These are phyloP conservation scores for Parapsyche elsis DNA, from an alignment of 1,140 invertebrate genomes.

Conservation along the genomic window DNA sequence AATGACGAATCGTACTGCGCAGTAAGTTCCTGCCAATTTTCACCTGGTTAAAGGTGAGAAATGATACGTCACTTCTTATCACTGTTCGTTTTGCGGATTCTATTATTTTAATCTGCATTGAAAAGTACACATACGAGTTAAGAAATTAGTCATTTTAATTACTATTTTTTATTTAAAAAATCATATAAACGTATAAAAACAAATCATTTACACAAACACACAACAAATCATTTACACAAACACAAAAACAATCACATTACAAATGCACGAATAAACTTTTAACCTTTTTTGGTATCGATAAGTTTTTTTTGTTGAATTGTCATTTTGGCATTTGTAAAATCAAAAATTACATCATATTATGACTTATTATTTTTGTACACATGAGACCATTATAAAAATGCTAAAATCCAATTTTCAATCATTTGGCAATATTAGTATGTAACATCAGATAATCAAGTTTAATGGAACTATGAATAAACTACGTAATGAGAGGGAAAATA, in stretches of 20 bases:
- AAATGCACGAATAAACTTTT: too few relatives aligned
- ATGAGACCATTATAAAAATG: background rate
- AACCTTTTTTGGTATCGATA: too few relatives aligned
- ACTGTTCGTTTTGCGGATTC: background rate
- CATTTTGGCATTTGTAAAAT: background rate
- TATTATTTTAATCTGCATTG: background rate
- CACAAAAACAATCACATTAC: background rate
- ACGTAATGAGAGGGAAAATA: background rate
- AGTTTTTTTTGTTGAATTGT: background rate
- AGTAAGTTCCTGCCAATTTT: background rate
- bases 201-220: background rate
- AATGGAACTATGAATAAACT: background rate
- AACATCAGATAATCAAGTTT: background rate
- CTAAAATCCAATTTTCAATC: too few relatives aligned
- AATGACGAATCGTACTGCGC: background rate
- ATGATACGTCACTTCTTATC: background rate
- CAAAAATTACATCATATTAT: conserved; percentile 12
- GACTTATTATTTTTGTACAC: too few relatives aligned
- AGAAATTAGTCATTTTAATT: background rate
- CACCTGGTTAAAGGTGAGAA: conserved; percentile 5
- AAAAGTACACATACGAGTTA: background rate
- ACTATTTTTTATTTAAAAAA: background rate
- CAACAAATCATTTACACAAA: background rate
- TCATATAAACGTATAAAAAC: background rate
- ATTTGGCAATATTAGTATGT: background rate